Evolutionary conservation across 2,888 invertebrate species (phyloP).

Genomic region (Campoletis raptor): DNA sequence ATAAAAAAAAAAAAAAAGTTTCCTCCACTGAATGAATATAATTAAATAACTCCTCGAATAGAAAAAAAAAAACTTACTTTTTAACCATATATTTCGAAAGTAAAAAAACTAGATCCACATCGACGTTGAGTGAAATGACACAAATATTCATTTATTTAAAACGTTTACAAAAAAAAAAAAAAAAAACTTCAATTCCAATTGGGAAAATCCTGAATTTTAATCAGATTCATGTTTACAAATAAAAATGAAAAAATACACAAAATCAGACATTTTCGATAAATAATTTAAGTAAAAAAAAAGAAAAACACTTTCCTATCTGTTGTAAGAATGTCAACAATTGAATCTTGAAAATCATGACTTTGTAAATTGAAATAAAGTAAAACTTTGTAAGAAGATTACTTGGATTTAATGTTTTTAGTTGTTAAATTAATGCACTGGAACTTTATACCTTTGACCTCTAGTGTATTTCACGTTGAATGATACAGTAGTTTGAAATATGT

Average conservation of each 20-base stretch:
- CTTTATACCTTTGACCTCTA: not conserved
- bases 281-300: too few species aligned
- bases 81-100: not conserved
- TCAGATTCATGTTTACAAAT: not conserved
- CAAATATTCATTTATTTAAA: not conserved
- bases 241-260: not conserved
- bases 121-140: not conserved
- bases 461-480: not conserved
- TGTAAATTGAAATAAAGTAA: not conserved
- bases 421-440: not conserved
- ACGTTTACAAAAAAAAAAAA: not conserved
- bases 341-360: too few species aligned
- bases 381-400: not conserved
- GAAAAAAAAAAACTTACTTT: not conserved
- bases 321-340: too few species aligned
- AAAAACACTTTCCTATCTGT: too few species aligned
- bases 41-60: not conserved
- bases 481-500: conserved; percentile 8
- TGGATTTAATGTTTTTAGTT: not conserved
- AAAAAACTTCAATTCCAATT: not conserved
- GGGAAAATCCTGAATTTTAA: not conserved
- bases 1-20: not conserved
- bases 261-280: too few species aligned
- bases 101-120: not conserved
- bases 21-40: not conserved